Evolutionary conservation across 2,888 invertebrate genomes (phyloP).

Genomic region (Ferdinandea cuprea): DNA sequence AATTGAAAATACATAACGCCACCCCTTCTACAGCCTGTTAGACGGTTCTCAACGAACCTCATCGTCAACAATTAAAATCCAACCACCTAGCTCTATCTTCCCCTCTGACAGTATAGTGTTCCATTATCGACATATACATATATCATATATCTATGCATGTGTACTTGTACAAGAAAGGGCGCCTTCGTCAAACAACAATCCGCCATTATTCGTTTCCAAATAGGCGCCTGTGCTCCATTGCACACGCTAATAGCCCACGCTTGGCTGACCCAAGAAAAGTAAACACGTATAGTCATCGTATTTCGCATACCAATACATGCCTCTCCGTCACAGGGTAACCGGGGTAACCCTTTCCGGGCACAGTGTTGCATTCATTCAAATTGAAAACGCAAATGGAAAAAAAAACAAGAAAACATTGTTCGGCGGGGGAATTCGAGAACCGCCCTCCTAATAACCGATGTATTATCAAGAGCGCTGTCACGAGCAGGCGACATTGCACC

Average conservation of each 20-base stretch:
- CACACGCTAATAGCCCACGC: conserved; percentile 74
- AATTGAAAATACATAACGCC: conserved; percentile 71
- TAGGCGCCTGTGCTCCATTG: conserved; percentile 73
- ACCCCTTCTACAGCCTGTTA: conserved; percentile 40
- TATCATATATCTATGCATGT: too few relatives aligned
- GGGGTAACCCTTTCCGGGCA: conserved; percentile 61
- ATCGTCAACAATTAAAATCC: conserved; percentile 68
- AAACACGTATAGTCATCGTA: conserved; percentile 57
- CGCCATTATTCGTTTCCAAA: conserved; percentile 71
- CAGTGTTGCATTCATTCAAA: conserved; percentile 38
- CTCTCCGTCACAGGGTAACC: conserved; percentile 54
- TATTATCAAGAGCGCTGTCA: conserved; percentile 68
- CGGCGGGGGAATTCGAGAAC: conserved; percentile 62
- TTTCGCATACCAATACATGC: conserved; percentile 64
- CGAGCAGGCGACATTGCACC: conserved; percentile 72
- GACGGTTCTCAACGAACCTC: conserved; percentile 66
- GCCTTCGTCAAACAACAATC: conserved; percentile 52
- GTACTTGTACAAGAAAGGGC: conserved; percentile 47
- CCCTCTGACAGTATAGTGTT: conserved; percentile 21
- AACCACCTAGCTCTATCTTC: conserved; percentile 46
- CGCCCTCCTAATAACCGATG: conserved; percentile 71
- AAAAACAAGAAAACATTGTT: conserved; percentile 27
- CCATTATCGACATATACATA: too few relatives aligned
- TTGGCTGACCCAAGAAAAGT: conserved; percentile 63
- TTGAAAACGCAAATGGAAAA: conserved; percentile 24